phyloP scores from a whole-genome alignment of 2,113 vertebrate species.

The Prionailurus viverrinus region DNA sequence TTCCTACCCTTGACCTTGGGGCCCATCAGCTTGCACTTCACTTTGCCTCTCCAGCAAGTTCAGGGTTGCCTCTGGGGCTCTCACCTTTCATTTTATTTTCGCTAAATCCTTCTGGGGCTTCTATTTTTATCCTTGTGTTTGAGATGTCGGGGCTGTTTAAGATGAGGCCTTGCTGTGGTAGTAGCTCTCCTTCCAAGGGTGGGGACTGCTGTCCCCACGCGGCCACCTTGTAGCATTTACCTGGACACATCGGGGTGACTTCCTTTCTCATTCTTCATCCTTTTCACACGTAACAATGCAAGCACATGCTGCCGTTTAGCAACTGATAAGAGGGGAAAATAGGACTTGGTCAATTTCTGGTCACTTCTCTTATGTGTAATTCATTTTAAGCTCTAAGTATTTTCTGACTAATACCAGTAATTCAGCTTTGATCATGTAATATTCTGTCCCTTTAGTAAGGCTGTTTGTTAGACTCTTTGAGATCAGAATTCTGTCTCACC shows the following conservation, averaged over 20 bases:
- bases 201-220: background rate
- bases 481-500: background rate
- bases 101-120: conserved; percentile 40
- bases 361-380: background rate
- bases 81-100: conserved; percentile 75
- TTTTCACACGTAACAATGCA: accelerated
- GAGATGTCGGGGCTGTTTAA: conserved; percentile 52
- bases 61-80: conserved; percentile 58
- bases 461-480: background rate
- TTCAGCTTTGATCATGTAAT: background rate
- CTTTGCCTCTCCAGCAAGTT: conserved; percentile 56
- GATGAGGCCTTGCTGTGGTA: background rate
- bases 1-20: conserved; percentile 68
- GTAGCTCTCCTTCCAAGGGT: background rate
- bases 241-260: background rate
- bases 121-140: conserved; percentile 70
- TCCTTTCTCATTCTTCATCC: background rate
- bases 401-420: background rate
- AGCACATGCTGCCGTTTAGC: background rate
- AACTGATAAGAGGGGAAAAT: background rate
- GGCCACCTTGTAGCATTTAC: background rate
- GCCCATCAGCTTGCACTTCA: background rate
- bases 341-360: background rate
- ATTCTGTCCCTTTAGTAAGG: background rate
- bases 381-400: background rate